phyloP scores from a whole-genome alignment of 2,797 vertebrate species.

The Hozukius guyotensis region DNA sequence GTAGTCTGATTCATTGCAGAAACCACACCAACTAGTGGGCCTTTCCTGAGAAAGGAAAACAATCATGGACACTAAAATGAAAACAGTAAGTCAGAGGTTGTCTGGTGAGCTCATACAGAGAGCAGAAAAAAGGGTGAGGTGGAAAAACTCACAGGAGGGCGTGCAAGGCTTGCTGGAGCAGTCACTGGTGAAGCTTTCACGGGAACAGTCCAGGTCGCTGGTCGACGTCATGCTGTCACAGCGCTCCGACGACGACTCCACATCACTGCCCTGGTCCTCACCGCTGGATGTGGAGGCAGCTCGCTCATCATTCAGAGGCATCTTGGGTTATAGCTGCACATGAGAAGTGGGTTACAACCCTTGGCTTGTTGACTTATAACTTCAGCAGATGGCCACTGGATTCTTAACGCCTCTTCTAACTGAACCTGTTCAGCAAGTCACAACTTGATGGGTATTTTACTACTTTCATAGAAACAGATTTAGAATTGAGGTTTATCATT shows the following conservation, averaged over 20 bases:
- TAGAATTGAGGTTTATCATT: not conserved
- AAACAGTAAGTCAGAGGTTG: not conserved
- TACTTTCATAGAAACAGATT: not conserved
- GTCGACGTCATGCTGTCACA: slow-evolving; percentile 87
- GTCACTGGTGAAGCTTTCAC: slow-evolving; percentile 92
- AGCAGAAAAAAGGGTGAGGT: not conserved
- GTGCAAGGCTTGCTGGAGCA: slow-evolving; percentile 92
- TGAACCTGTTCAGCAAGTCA: not conserved
- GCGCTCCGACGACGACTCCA: slow-evolving; percentile 85
- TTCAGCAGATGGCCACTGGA: not conserved
- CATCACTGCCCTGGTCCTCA: slow-evolving; percentile 89
- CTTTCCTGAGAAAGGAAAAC: not conserved
- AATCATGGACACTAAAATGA: not conserved
- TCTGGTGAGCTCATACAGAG: not conserved
- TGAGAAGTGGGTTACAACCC: not conserved
- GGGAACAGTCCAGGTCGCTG: slow-evolving; percentile 88
- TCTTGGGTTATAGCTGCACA: slow-evolving; percentile 72
- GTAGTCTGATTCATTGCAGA: not conserved
- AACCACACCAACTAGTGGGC: not conserved
- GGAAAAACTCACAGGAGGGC: slow-evolving; percentile 87
- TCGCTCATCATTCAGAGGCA: slow-evolving; percentile 89
- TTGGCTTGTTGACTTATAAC: not conserved
- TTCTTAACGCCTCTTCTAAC: not conserved
- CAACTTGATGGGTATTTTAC: not conserved
- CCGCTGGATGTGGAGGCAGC: slow-evolving; percentile 76